Evolutionary conservation across 2,113 vertebrate genomes (phyloP), one percentile per base, ranked within the genome.

Genomic region (Oceanites oceanicus): DNA sequence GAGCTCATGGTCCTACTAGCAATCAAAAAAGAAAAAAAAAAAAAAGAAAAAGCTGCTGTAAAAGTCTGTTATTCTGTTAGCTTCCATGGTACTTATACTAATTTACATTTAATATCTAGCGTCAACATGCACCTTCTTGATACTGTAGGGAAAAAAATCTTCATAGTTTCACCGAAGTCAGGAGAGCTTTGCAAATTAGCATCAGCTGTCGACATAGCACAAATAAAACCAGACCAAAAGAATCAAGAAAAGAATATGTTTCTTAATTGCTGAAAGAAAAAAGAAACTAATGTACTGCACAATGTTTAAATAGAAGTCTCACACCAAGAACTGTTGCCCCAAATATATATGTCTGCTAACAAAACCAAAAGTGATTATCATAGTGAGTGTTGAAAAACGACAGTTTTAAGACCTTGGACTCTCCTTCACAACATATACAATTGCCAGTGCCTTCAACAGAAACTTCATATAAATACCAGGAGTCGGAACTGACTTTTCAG

Each of bases 381-480:
- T 8, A 78, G 78, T 15, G 44, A 89, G 44, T 17, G 80, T 5
- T 84, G 75, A 80, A 88, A 96, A 96, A 85, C 1, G 87, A 86
- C 89, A 92, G 58, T 67, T 97, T 97, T 85, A 94, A 96, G 84
- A 82, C 53, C 59, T 70, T 83, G 81, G 92, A 70, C 71, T 72
- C 71, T 66, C 49, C 80, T 58, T 58, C 71, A 15, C 53, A 73
- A 79, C 63, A 58, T 34, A 82, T 34, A 50, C 87, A 91, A 83
- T 53, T 23, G 49, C 92, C 92, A 95, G 70, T 34, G 89, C 87
- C 95, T 88, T 61, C 71, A 65, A 70, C 84, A 95, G 86, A 86
- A 87, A 86, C 80, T 65, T 47, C 86, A 72, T 13, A 84, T 71
- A 91, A 96, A 96, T 85, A 66, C 70, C 92, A 89, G 89, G 56